phyloP scores from a whole-genome alignment of 2,113 vertebrate species.

The Gorsachius goisagi region DNA sequence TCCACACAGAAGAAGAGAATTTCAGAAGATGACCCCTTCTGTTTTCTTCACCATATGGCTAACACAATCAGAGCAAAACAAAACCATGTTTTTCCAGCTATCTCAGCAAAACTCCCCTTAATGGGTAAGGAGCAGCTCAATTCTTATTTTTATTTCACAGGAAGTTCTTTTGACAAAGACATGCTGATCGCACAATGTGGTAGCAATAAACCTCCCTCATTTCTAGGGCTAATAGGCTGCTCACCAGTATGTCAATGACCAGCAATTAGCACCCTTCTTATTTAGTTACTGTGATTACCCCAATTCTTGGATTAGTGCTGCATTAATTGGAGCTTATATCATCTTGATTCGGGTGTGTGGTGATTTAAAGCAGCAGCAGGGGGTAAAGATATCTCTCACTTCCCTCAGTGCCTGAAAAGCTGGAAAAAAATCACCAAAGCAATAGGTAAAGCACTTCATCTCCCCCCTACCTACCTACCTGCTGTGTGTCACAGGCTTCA shows the following conservation, averaged over 20 bases:
- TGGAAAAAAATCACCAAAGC: not conserved
- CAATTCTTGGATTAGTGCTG: not conserved
- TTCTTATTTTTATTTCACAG: not conserved
- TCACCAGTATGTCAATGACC: conserved; percentile 1
- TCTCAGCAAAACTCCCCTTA: not conserved
- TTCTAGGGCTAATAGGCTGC: not conserved
- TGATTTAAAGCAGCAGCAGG: not conserved
- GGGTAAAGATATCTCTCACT: not conserved
- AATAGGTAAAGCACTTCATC: not conserved
- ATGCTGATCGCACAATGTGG: not conserved
- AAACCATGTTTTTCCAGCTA: not conserved
- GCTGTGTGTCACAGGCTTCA: not conserved
- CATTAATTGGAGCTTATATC: not conserved
- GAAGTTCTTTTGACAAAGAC: not conserved
- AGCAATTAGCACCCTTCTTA: not conserved
- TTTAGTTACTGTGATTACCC: not conserved
- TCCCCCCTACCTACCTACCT: not conserved
- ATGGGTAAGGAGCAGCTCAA: not conserved
- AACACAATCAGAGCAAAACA: not conserved
- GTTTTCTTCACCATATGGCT: not conserved
- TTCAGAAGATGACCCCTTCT: not conserved
- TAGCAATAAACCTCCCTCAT: not conserved
- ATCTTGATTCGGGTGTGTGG: not conserved
- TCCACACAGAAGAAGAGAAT: not conserved
- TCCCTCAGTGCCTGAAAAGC: not conserved